Evolutionary conservation across 2,113 vertebrate genomes (phyloP).

Genomic region (Actenoides hombroni): DNA sequence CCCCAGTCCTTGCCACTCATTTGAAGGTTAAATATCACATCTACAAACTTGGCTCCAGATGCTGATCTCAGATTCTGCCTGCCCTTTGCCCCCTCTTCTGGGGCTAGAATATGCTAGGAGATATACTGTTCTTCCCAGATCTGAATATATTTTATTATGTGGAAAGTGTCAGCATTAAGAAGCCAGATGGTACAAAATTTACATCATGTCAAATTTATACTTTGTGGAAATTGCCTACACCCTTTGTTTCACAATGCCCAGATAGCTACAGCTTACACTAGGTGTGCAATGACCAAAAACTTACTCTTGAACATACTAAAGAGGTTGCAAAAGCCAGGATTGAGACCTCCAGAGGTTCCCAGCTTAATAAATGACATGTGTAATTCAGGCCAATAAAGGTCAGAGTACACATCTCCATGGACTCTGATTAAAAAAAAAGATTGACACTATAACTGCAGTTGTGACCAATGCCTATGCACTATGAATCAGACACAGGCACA

Average conservation of each 20-base stretch:
- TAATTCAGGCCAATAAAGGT: not conserved
- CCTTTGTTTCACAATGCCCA: not conserved
- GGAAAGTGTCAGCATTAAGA: not conserved
- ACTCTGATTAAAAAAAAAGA: not conserved
- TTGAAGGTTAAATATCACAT: conserved; percentile 1
- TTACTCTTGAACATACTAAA: not conserved
- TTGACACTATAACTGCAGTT: not conserved
- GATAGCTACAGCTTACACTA: not conserved
- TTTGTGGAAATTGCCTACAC: not conserved
- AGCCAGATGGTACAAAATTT: not conserved
- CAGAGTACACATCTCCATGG: not conserved
- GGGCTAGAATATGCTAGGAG: not conserved
- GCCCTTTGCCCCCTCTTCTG: not conserved
- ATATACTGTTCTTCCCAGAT: not conserved
- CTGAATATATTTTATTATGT: not conserved
- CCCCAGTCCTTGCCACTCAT: conserved; percentile 39
- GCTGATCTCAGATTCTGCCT: not conserved
- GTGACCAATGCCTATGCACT: not conserved
- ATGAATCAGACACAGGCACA: not conserved
- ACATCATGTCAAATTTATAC: not conserved
- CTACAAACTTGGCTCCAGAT: not conserved
- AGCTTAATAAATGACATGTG: not conserved
- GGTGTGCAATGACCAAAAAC: not conserved
- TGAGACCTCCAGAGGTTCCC: not conserved
- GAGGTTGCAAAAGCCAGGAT: not conserved